Conservation (phyloP, 2,888 invertebrate species). For the Malacosoma neustria region DNA sequence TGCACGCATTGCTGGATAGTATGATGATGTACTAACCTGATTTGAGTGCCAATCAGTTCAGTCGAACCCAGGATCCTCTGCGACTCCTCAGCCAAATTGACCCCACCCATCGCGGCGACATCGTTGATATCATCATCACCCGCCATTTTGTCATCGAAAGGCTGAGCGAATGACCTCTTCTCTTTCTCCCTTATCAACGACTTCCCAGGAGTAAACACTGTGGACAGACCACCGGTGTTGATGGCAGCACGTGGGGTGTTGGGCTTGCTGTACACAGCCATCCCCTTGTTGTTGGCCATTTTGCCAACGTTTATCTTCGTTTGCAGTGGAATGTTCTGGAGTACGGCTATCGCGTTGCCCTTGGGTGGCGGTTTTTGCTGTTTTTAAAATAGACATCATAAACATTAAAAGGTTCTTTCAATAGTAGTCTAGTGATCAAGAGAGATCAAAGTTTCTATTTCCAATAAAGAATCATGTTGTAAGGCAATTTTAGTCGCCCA, state of each 20-base stretch:
- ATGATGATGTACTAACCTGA: constrained; percentile 56
- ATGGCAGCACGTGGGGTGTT: constrained; percentile 42
- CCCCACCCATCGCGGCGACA: constrained; percentile 99
- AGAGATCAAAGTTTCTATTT: too few relatives aligned
- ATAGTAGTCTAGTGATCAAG: too few relatives aligned
- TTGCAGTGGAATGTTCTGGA: constrained; percentile 61
- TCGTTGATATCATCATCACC: constrained; percentile 98
- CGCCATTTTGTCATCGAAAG: constrained; percentile 72
- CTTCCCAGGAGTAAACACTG: constrained; percentile 65
- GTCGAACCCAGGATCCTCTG: constrained; percentile 94
- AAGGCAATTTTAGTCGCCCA: too few relatives aligned
- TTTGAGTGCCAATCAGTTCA: constrained; percentile 91
- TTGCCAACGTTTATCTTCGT: constrained; percentile 52
- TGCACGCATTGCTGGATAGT: too few relatives aligned
- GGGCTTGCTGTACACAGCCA: constrained; percentile 58
- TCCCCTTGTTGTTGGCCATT: constrained; percentile 53
- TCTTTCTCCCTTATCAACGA: constrained; percentile 85
- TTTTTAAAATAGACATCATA: too few relatives aligned
- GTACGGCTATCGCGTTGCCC: constrained; percentile 47
- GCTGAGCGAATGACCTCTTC: constrained; percentile 73
- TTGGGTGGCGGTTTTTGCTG: constrained; percentile 40
- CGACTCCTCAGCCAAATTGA: constrained; percentile 96
- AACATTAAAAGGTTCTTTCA: too few relatives aligned
- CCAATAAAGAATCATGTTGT: too few relatives aligned
- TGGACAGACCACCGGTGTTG: constrained; percentile 38